Conservation (phyloP, 1,140 invertebrate species). For the Heliconius hewitsoni region DNA sequence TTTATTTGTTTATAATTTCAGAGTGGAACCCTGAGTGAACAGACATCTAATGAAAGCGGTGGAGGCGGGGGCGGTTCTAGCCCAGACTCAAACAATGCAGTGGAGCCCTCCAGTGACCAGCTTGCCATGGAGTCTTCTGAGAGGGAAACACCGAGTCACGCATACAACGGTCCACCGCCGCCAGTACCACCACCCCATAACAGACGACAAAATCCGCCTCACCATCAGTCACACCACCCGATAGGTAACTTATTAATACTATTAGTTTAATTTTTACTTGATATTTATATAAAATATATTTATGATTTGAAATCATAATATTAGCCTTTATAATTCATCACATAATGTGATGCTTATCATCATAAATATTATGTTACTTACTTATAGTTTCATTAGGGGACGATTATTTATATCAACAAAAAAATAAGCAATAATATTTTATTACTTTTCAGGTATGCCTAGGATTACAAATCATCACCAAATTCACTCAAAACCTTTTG, state of each 20-base stretch:
- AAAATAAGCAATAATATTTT: not conserved
- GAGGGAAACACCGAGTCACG: slow-evolving; percentile 81
- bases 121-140: slow-evolving; percentile 85
- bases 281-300: too few relatives aligned
- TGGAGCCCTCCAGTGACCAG: slow-evolving; percentile 82
- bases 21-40: slow-evolving; percentile 67
- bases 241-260: slow-evolving; percentile 53
- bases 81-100: slow-evolving; percentile 63
- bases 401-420: too few relatives aligned
- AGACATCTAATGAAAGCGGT: slow-evolving; percentile 67
- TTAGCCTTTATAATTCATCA: too few relatives aligned
- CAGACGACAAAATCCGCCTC: slow-evolving; percentile 75
- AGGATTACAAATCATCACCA: slow-evolving; percentile 77
- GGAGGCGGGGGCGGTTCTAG: slow-evolving; percentile 57
- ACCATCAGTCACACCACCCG: slow-evolving; percentile 81
- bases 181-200: slow-evolving; percentile 72
- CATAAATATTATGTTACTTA: too few relatives aligned
- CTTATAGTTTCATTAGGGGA: too few relatives aligned
- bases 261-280: not conserved
- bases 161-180: slow-evolving; percentile 80
- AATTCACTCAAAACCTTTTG: slow-evolving; percentile 77
- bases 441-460: slow-evolving; percentile 69
- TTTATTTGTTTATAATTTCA: slow-evolving; percentile 45
- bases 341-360: too few relatives aligned
- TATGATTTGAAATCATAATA: too few relatives aligned